A percentile compares a stretch with the other conserved stretches of the same genome.
Conservation (phyloP, 2,797 vertebrate genomes). For the Epinephelus malabaricus region DNA sequence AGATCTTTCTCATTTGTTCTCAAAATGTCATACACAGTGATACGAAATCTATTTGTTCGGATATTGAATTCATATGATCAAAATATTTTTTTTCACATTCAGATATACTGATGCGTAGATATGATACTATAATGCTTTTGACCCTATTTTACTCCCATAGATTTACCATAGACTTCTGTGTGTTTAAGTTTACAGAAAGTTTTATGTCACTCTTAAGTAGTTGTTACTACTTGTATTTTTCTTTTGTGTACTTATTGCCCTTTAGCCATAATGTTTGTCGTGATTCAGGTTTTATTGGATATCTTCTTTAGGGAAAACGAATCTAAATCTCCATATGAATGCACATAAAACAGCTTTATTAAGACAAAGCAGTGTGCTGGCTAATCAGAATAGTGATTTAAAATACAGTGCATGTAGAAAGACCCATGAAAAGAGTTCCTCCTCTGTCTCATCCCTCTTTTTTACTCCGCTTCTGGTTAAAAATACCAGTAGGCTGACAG, state of each 20-base stretch:
- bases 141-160: too few species aligned
- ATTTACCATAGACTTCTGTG: neutral
- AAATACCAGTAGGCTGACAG: constrained; percentile 73
- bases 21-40: too few species aligned
- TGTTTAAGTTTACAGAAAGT: neutral
- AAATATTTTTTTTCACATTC: too few species aligned
- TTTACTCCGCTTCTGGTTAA: constrained; percentile 60
- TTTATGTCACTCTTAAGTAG: neutral
- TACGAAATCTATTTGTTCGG: too few species aligned
- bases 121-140: too few species aligned
- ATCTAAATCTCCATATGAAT: constrained; percentile 13
- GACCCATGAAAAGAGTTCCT: constrained; percentile 21
- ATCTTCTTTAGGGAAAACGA: neutral
- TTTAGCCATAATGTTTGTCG: neutral
- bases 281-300: neutral
- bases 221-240: too few species aligned
- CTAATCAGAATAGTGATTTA: constrained; percentile 27
- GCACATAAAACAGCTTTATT: neutral
- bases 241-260: neutral
- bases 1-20: too few species aligned
- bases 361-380: constrained; percentile 14
- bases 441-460: constrained; percentile 30
- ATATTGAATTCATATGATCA: too few species aligned
- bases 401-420: constrained; percentile 7
- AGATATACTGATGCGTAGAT: too few species aligned